These are phyloP conservation scores for Eupithecia centaureata DNA, from an alignment of 2,888 invertebrate species.

Conservation along the genomic window DNA sequence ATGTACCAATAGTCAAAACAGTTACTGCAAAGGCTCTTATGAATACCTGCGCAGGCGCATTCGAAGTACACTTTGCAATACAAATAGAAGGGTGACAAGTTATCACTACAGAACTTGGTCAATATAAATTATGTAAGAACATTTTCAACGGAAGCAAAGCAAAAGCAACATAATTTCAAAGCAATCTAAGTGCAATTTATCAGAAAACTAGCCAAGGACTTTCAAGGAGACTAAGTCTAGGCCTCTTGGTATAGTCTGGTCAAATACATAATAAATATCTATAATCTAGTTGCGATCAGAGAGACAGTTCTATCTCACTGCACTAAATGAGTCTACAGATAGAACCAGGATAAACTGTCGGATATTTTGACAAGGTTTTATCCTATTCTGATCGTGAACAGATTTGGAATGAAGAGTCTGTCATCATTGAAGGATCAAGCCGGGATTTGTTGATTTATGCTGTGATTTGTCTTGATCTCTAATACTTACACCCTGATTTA, in stretches of 20 bases:
- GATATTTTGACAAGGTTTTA: no score
- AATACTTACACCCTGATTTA: neutral
- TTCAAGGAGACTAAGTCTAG: neutral
- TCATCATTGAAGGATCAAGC: no score
- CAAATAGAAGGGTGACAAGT: constrained; percentile 24
- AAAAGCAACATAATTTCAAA: constrained; percentile 2
- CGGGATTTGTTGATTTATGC: no score
- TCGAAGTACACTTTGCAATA: constrained; percentile 15
- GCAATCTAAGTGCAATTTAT: neutral
- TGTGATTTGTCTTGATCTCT: neutral
- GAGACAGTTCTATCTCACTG: no score
- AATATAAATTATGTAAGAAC: constrained; percentile 12
- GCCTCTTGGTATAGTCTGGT: neutral
- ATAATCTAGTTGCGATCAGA: no score
- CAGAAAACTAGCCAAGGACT: neutral
- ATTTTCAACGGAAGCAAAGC: neutral
- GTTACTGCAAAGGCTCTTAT: neutral
- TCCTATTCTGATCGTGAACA: no score
- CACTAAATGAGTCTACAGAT: no score
- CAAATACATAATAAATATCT: no score
- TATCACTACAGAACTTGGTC: constrained; percentile 14
- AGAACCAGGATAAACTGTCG: no score
- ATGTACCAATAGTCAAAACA: neutral
- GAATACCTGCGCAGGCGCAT: constrained; percentile 5
- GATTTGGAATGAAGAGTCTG: no score